phyloP scores from a whole-genome alignment of 2,113 vertebrate species.

The Spheniscus mendiculus region DNA sequence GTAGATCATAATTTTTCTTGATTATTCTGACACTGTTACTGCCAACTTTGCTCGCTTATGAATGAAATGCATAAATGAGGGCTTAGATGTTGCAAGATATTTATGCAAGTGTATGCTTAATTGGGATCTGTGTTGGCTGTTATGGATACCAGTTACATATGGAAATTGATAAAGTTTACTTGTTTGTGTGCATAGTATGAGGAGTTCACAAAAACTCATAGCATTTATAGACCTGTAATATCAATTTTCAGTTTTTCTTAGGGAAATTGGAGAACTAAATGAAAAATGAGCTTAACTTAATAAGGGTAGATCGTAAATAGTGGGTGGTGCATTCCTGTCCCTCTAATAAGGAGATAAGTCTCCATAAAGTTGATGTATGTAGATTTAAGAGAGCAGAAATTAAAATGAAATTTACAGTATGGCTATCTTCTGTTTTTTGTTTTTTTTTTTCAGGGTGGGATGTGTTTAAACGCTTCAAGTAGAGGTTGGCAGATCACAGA shows the following conservation, averaged over 20 bases:
- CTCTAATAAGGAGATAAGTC: background rate
- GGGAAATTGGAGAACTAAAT: background rate
- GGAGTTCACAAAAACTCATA: background rate
- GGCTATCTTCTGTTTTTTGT: background rate
- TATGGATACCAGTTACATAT: background rate
- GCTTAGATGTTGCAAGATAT: background rate
- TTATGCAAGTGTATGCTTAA: background rate
- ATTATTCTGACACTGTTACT: background rate
- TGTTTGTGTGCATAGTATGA: background rate
- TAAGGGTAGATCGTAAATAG: background rate
- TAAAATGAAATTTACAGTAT: background rate
- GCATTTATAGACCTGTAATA: background rate
- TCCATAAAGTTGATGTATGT: background rate
- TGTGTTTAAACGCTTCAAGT: background rate
- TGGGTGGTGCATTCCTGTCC: accelerated
- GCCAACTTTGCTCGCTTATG: background rate
- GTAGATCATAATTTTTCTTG: background rate
- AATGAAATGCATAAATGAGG: background rate
- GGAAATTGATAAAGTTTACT: background rate
- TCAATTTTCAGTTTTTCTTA: background rate
- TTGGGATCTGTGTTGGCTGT: background rate
- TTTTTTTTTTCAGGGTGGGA: background rate
- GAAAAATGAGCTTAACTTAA: background rate
- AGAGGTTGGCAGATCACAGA: background rate
- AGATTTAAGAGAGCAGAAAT: background rate